Evolutionary conservation across 2,888 invertebrate genomes (phyloP), one percentile per base, ranked within the genome.

Genomic region (Griposia aprilina): DNA sequence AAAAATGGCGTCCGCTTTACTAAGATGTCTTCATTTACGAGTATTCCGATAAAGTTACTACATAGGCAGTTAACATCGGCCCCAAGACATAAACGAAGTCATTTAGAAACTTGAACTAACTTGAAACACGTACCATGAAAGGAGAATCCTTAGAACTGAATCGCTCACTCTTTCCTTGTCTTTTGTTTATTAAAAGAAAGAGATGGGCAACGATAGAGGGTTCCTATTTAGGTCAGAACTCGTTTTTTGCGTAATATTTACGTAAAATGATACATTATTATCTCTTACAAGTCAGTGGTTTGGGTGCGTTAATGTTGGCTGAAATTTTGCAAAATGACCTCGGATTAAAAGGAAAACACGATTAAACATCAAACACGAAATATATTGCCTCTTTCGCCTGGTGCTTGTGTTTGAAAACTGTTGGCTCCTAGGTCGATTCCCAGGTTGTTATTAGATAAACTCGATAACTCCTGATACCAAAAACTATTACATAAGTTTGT

Each of bases 41-140:
- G 81, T 81, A 82, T 87, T 83, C 82, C 86, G 87, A 89, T 90
- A 88, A 88, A 85, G 87, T 89, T 87, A 87, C 84, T 86, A 83
- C 82, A 88, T 87, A 86, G 85, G 45, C 80, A 78, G 81, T 83
- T 80, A 83, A 80, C 82, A 87, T 85, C 85, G 82, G 68, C 67
- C 65, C 72, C 65, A 74, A 74, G 48, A 81, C 74, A 88, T 91
- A 88, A 88, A 86, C 73, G 79, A 66, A 82, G 85, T 81, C 86
- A 85, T 88, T 90, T 84, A 68, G 67, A 76, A 79, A 78, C 77
- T 80, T 84, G 78, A 85, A 82, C 74, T 81, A 76, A 79, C 80
- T 78, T 70, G 59, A 72, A 76, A 76, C 71, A 63, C 69, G 80
- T 67, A 71, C 74, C 59, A 57, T 52, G 65, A 74, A 84, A 81